Conservation (phyloP, 2,797 vertebrate genomes). For the Merluccius polli region DNA sequence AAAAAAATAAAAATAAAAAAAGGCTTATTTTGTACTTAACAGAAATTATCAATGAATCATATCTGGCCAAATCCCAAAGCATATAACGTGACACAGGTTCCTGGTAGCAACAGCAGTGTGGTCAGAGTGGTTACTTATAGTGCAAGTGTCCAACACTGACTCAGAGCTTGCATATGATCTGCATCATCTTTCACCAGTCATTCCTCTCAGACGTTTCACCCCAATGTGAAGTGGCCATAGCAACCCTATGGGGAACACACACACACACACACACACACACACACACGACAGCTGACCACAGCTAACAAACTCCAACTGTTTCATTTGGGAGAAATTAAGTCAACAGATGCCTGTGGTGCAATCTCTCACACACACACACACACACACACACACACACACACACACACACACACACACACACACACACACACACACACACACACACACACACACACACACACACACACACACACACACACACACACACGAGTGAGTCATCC, state of each 20-base stretch:
- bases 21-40: not conserved
- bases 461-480: constrained; percentile 4
- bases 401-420: constrained; percentile 30
- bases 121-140: not conserved
- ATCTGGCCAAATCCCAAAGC: not conserved
- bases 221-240: not conserved
- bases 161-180: not conserved
- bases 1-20: not conserved
- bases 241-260: not conserved
- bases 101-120: too few species aligned
- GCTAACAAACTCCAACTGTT: constrained; percentile 30
- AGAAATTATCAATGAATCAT: not conserved
- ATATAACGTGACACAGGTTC: not conserved
- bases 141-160: not conserved
- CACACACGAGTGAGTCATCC: constrained; percentile 48
- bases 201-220: not conserved
- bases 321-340: constrained; percentile 42
- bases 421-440: constrained; percentile 2
- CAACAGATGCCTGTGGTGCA: constrained; percentile 50
- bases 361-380: not conserved
- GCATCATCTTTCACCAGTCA: not conserved
- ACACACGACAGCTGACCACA: constrained; percentile 25
- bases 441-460: constrained; percentile 41
- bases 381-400: constrained; percentile 14
- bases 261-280: not conserved